Evolutionary conservation across 2,888 invertebrate species (phyloP).

Genomic region (Gymnoscelis rufifasciata): DNA sequence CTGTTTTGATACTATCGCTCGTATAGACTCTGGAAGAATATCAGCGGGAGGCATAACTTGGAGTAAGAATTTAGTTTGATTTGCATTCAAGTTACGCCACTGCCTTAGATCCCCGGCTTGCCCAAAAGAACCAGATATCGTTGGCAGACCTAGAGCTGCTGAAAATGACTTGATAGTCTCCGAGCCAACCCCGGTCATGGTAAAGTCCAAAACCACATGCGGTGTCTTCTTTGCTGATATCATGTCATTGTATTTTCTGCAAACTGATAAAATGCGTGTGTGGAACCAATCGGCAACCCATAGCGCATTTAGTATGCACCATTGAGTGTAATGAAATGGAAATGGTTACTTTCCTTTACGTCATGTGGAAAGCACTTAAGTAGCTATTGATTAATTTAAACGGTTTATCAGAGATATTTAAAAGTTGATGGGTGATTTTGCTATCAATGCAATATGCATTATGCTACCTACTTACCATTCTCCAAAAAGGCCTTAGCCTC

Average conservation of each 20-base stretch:
- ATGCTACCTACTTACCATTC: constrained; percentile 77
- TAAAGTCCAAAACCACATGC: constrained; percentile 89
- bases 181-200: constrained; percentile 88
- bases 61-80: constrained; percentile 86
- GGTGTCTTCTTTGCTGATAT: constrained; percentile 82
- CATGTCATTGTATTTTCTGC: constrained; percentile 84
- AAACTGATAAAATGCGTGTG: constrained; percentile 55
- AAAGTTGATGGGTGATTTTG: too few species aligned
- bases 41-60: constrained; percentile 93
- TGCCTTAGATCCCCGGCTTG: constrained; percentile 89
- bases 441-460: too few species aligned
- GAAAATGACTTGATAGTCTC: constrained; percentile 92
- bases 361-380: constrained; percentile 4
- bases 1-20: constrained; percentile 88
- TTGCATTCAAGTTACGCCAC: constrained; percentile 86
- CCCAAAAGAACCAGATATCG: constrained; percentile 91
- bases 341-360: constrained; percentile 7
- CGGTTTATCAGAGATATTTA: too few species aligned
- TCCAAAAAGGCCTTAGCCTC: constrained; percentile 85
- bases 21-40: constrained; percentile 88
- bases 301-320: constrained; percentile 11
- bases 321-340: constrained; percentile 6
- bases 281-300: constrained; percentile 3
- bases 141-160: constrained; percentile 87
- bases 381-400: too few species aligned